Conservation (phyloP, 2,113 vertebrate species). For the Pluvianellus socialis region DNA sequence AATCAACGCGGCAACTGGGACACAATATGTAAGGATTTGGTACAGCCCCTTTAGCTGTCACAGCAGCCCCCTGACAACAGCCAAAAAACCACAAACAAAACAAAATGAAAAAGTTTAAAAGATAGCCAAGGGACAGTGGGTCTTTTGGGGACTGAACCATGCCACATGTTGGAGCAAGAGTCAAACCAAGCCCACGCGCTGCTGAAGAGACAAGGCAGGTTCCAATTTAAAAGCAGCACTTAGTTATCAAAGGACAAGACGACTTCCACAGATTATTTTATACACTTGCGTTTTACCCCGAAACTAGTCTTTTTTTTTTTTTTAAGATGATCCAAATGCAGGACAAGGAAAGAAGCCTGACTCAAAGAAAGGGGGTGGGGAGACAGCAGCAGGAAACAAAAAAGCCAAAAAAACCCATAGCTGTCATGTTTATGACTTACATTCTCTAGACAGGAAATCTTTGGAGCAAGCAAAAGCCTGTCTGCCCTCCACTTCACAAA, state of each 20-base stretch:
- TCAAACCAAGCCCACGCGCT: not conserved
- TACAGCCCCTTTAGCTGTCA: not conserved
- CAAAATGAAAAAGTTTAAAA: not conserved
- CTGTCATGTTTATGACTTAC: not conserved
- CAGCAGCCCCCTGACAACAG: not conserved
- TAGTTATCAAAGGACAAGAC: not conserved
- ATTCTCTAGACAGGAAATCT: not conserved
- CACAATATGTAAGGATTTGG: not conserved
- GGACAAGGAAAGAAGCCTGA: not conserved
- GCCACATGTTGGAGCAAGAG: not conserved
- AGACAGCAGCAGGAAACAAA: too few species aligned
- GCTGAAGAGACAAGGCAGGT: not conserved
- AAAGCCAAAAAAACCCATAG: too few species aligned
- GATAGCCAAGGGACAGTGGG: not conserved
- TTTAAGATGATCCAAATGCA: not conserved
- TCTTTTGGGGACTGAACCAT: not conserved
- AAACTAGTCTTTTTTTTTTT: not conserved
- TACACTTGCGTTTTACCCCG: not conserved
- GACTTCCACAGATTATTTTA: not conserved
- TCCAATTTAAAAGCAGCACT: not conserved
- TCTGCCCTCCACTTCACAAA: not conserved
- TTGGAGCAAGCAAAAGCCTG: not conserved
- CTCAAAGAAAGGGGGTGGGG: not conserved
- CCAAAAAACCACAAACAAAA: not conserved
- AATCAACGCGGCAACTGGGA: not conserved